phyloP scores from a whole-genome alignment of 37 sponge, comb jelly and placozoan genomes.

The Mnemiopsis leidyi region DNA sequence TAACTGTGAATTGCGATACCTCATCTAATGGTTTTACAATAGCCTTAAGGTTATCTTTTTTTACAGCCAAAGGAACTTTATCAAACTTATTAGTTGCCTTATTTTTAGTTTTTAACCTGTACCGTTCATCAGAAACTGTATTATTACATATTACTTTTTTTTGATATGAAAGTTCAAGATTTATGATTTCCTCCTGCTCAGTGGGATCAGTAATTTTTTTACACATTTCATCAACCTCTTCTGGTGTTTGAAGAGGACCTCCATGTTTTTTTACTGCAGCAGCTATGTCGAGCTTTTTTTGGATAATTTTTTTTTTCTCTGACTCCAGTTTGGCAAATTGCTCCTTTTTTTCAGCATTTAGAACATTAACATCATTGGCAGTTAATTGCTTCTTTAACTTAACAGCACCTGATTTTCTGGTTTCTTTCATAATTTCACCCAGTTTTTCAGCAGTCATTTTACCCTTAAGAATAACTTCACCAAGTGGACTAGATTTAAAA shows the following conservation, averaged over 20 bases:
- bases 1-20: neutral
- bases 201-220: neutral
- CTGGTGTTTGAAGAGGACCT: neutral
- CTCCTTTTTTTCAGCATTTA: neutral
- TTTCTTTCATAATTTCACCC: neutral
- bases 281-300: neutral
- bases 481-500: neutral
- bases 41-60: neutral
- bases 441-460: neutral
- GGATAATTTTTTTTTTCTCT: neutral
- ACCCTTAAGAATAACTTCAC: neutral
- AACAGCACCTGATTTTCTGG: neutral
- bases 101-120: neutral
- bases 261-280: neutral
- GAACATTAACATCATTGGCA: neutral
- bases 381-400: neutral
- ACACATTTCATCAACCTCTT: neutral
- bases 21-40: neutral
- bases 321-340: neutral
- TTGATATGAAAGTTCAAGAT: neutral
- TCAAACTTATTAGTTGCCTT: neutral
- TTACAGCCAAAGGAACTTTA: neutral
- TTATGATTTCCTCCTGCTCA: neutral
- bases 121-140: neutral
- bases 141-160: neutral